Evolutionary conservation across 2,888 invertebrate genomes (phyloP).

Genomic region (Ophion ventricosus): DNA sequence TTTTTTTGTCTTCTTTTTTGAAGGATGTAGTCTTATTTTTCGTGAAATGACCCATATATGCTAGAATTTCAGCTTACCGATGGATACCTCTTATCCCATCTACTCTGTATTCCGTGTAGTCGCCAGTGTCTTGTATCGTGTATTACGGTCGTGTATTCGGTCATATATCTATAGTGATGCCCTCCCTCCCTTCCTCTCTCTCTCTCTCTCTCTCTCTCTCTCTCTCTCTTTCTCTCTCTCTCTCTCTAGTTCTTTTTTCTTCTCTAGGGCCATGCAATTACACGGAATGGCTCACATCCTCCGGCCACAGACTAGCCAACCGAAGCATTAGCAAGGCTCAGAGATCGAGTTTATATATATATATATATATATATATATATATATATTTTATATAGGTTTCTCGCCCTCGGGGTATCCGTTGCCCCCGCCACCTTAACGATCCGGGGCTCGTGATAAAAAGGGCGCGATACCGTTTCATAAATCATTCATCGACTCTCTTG

Average conservation of each 20-base stretch:
- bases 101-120: constrained; percentile 20
- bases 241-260: constrained; percentile 6
- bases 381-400: constrained; percentile 2
- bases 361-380: not conserved
- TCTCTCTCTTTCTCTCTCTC: constrained; percentile 6
- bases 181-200: not conserved
- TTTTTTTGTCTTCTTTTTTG: not conserved
- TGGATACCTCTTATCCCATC: not conserved
- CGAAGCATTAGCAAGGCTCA: constrained; percentile 62
- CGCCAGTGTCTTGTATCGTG: constrained; percentile 31
- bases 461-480: constrained; percentile 67
- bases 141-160: not conserved
- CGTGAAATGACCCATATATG: not conserved
- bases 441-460: constrained; percentile 61
- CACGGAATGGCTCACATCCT: constrained; percentile 71
- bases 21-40: not conserved
- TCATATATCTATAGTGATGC: not conserved
- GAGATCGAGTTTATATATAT: constrained; percentile 44
- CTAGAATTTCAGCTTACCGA: constrained; percentile 8
- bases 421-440: constrained; percentile 39
- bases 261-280: constrained; percentile 66
- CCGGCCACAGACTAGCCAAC: constrained; percentile 64
- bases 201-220: not conserved
- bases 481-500: constrained; percentile 63
- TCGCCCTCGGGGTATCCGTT: constrained; percentile 44